phyloP scores from a whole-genome alignment of 1,140 invertebrate genomes.

The Varroa destructor region DNA sequence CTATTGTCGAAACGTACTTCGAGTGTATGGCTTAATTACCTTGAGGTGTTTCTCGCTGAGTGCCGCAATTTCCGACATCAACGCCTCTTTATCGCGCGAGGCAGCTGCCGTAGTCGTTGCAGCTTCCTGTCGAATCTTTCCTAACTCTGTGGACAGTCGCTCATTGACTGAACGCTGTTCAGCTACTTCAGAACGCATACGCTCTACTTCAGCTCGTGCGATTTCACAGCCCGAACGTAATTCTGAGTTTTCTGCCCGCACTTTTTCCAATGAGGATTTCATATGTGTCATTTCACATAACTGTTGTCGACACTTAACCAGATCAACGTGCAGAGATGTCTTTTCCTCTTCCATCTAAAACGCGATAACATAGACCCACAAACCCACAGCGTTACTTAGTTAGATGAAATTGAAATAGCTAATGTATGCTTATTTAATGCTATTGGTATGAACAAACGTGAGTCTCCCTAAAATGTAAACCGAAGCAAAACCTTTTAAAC shows the following conservation, averaged over 20 bases:
- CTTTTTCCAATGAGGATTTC: slow-evolving; percentile 1
- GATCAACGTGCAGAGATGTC: slow-evolving; percentile 18
- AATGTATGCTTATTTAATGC: too few species aligned
- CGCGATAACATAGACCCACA: too few species aligned
- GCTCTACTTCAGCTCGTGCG: not conserved
- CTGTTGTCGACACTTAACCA: slow-evolving; percentile 19
- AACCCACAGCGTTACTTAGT: too few species aligned
- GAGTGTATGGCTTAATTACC: too few species aligned
- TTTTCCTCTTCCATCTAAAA: slow-evolving; percentile 18
- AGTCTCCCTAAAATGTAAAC: too few species aligned
- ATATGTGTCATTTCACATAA: slow-evolving; percentile 8
- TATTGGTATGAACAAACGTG: too few species aligned
- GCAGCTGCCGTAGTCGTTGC: not conserved
- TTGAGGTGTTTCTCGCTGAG: slow-evolving; percentile 20
- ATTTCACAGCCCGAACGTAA: not conserved
- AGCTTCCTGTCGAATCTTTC: not conserved
- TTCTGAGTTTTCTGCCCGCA: slow-evolving; percentile 15
- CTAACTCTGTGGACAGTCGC: not conserved
- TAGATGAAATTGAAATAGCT: too few species aligned
- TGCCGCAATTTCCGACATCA: slow-evolving; percentile 15
- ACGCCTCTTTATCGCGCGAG: slow-evolving; percentile 9
- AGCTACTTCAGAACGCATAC: not conserved
- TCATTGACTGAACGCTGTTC: not conserved
- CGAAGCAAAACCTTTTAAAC: too few species aligned
- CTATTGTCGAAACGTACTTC: too few species aligned